A percentile compares a stretch with the other conserved stretches of the same genome.
Conservation (phyloP, 30 jellyfish, hydroid and myxozoan species). For the Rhopilema esculentum region DNA sequence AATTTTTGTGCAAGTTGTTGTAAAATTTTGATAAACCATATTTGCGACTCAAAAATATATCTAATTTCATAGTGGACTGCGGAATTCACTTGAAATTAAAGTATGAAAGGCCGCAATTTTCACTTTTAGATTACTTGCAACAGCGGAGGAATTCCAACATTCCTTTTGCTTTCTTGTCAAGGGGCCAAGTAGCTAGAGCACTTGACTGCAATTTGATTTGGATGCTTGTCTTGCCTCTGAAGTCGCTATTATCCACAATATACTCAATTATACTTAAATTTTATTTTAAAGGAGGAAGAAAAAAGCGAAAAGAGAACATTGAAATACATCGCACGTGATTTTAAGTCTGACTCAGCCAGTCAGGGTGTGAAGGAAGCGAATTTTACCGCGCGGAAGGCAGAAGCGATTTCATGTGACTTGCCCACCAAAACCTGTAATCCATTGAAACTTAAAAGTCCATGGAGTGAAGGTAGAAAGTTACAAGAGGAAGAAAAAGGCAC, state of each 20-base stretch:
- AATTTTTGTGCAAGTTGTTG: too few relatives aligned
- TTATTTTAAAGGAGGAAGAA: conserved; percentile 4
- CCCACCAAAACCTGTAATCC: not conserved
- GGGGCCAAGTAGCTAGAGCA: too few relatives aligned
- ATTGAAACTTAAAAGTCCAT: not conserved
- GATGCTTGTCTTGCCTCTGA: too few relatives aligned
- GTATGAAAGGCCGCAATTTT: too few relatives aligned
- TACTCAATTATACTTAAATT: not conserved
- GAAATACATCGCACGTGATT: not conserved
- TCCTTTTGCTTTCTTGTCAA: too few relatives aligned
- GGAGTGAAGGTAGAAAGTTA: not conserved
- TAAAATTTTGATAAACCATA: too few relatives aligned
- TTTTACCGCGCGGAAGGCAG: not conserved
- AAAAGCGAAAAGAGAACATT: not conserved
- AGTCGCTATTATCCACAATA: not conserved
- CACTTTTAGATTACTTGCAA: too few relatives aligned
- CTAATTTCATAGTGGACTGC: too few relatives aligned
- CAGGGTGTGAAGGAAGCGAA: not conserved
- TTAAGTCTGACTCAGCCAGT: not conserved
- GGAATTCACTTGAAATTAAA: too few relatives aligned
- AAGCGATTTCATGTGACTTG: not conserved
- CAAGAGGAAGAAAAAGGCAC: not conserved
- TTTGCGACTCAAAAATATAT: too few relatives aligned
- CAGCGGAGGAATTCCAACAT: too few relatives aligned
- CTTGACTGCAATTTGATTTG: too few relatives aligned